Base-by-base conservation (phyloP, 2,888 invertebrate species). In the Eilema depressum region DNA sequence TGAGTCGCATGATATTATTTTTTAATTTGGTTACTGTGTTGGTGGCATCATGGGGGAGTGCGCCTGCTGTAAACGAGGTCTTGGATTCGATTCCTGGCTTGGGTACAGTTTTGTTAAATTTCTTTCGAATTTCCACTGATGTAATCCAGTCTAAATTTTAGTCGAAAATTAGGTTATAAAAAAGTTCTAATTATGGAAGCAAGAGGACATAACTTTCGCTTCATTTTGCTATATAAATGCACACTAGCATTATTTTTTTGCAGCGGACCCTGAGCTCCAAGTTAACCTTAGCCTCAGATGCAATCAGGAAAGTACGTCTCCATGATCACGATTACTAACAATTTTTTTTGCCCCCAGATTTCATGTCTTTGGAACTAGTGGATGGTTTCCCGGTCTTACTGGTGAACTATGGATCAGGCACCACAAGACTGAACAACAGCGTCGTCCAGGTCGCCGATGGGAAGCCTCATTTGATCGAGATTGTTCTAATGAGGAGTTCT, bases 391-490 rank as follows among this genome's bases (percentile, higher is more conserved):
- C 98, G 0, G 96, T 98, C 0, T 94, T 99, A 12, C 96, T 97
- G 37, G 96, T 99, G 8, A 98, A 99, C 94, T 98, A 98, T 87
- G 99, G 99, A 0, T 96, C 97, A 0, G 98, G 98, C 0, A 97
- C 98, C 1, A 96, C 96, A 0, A 96, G 96, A 77, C 95, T 97
- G 56, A 97, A 97, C 87, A 96, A 97, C 87, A 96, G 96, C 70
- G 96, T 97, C 30, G 97, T 97, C 26, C 96, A 96, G 83, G 94
- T 99, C 33, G 97, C 97, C 63, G 98, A 99, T 84, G 98, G 98
- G 2, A 97, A 97, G 81, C 97, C 97, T 84, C 99, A 99, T 91
- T 96, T 97, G 67, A 97, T 99, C 80, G 98, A 98, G 82, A 97
- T 99, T 23, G 96, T 97, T 25, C 96, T 96, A 28, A 96, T 96